Evolutionary conservation across 2,113 vertebrate species (phyloP).

Genomic region (Tauraco erythrolophus): DNA sequence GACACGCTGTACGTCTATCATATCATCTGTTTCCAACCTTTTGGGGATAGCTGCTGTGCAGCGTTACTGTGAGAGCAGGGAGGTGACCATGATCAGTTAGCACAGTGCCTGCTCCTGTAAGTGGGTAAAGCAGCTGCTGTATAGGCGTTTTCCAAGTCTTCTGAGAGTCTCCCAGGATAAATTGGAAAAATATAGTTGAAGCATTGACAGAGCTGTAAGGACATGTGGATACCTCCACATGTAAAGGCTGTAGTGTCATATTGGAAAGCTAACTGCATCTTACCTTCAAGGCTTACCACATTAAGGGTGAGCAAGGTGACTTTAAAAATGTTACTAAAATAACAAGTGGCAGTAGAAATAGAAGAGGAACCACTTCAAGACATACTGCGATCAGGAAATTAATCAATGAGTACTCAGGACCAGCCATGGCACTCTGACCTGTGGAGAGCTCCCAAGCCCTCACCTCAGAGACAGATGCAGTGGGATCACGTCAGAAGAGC

Average conservation of each 20-base stretch:
- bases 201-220: background rate
- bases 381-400: background rate
- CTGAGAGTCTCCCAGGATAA: background rate
- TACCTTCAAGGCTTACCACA: background rate
- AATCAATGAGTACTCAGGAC: background rate
- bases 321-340: background rate
- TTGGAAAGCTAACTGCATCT: background rate
- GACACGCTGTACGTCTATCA: background rate
- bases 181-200: background rate
- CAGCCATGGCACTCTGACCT: background rate
- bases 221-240: background rate
- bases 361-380: background rate
- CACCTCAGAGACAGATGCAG: background rate
- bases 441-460: background rate
- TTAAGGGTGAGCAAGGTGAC: background rate
- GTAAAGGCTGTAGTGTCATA: background rate
- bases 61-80: background rate
- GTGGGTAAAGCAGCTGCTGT: accelerated
- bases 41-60: background rate
- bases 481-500: accelerated
- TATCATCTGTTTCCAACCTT: background rate
- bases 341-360: background rate
- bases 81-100: background rate
- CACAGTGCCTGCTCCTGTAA: background rate
- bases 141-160: background rate